These are phyloP conservation scores for Ariolimax columbianus DNA, from an alignment of 2,888 invertebrate species.

Conservation along the genomic window DNA sequence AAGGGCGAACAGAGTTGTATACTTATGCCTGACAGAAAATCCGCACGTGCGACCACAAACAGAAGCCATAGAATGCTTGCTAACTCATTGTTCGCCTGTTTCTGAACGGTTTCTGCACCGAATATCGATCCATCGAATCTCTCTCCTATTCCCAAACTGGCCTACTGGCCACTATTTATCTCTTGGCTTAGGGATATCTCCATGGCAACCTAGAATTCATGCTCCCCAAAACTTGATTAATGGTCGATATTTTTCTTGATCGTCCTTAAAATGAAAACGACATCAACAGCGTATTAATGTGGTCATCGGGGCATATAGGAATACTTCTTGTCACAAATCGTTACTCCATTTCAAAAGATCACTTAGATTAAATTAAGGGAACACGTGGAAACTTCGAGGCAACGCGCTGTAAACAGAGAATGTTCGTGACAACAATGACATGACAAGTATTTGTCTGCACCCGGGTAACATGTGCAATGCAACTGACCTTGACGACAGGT, in stretches of 20 bases:
- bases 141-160: neutral
- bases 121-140: neutral
- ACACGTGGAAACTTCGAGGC: no score
- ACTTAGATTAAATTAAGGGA: no score
- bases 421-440: no score
- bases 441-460: no score
- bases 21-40: neutral
- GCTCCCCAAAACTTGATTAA: constrained; percentile 7
- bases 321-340: no score
- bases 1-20: neutral
- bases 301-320: no score
- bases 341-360: no score
- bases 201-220: constrained; percentile 24
- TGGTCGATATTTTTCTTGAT: neutral
- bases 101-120: neutral
- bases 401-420: no score
- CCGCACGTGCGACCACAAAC: neutral
- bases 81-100: neutral
- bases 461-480: no score
- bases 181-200: constrained; percentile 5
- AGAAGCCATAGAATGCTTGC: neutral
- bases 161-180: constrained; percentile 14
- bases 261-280: neutral
- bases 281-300: no score
- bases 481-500: no score